phyloP scores from a whole-genome alignment of 1,140 invertebrate genomes.

The Hermetia illucens region DNA sequence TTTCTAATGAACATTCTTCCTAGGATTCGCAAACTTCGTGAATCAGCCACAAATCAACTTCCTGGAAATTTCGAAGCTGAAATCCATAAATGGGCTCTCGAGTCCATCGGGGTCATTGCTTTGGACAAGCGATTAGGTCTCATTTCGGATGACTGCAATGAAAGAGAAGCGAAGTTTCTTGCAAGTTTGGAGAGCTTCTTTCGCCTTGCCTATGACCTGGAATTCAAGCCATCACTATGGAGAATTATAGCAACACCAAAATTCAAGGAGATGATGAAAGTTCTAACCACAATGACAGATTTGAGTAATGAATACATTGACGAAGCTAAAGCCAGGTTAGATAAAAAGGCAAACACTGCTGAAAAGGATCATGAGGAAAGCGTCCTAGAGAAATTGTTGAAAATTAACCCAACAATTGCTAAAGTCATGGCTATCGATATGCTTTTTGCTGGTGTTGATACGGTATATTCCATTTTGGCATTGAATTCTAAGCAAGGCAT shows the following conservation, averaged over 20 bases:
- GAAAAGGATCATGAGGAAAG: slow-evolving; percentile 19
- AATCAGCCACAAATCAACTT: slow-evolving; percentile 37
- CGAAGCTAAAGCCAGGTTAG: slow-evolving; percentile 16
- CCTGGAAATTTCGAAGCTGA: slow-evolving; percentile 39
- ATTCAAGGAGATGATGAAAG: slow-evolving; percentile 37
- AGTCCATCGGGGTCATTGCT: slow-evolving; percentile 48
- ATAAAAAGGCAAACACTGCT: slow-evolving; percentile 12
- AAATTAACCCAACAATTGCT: slow-evolving; percentile 32
- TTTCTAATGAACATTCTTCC: too few relatives aligned
- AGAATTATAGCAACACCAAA: slow-evolving; percentile 38
- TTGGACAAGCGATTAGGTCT: slow-evolving; percentile 39
- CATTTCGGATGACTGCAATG: not conserved
- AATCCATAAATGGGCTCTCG: slow-evolving; percentile 48
- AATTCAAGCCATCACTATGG: slow-evolving; percentile 47
- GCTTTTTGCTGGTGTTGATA: slow-evolving; percentile 28
- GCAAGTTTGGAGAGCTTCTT: slow-evolving; percentile 43
- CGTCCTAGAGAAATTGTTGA: slow-evolving; percentile 30
- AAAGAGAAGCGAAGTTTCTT: slow-evolving; percentile 26
- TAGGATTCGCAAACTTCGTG: slow-evolving; percentile 8
- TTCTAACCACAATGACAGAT: slow-evolving; percentile 19
- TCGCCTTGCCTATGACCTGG: slow-evolving; percentile 37
- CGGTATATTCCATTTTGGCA: too few relatives aligned
- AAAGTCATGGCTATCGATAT: slow-evolving; percentile 30
- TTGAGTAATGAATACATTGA: slow-evolving; percentile 13
- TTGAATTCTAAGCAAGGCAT: too few relatives aligned